Base-by-base conservation (phyloP, 2,113 vertebrate species). In the Pagrus major region DNA sequence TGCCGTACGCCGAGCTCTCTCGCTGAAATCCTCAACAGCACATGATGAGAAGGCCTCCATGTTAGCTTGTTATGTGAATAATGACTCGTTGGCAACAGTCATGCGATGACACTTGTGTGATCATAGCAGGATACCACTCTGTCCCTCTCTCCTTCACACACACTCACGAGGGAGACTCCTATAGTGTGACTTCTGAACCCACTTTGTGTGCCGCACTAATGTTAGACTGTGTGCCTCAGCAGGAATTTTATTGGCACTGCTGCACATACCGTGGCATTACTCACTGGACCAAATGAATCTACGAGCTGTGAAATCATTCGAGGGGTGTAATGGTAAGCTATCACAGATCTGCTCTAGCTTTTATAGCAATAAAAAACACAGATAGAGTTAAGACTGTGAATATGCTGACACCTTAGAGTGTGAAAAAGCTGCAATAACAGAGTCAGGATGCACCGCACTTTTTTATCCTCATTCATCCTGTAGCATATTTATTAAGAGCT, bases 291-390 rank as follows among this genome's bases (percentile, higher is more conserved):
- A 88, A 83, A 91, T 90, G 77, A 91, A 89, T 88, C 86, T 83
- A 74, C 76, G 86, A 81, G 84, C 87, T 91, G 91, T 91, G 88
- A 93, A 91, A 88, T 89, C 83, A 89, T 87, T 86, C 75, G 60
- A 72, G 61, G 79, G 69, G 65, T 58, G 86, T 77, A 85, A 87
- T 86, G 86, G 89, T 88, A 90, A 90, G 80, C 84, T 77, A 91
- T 88, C 83, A 56, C 74, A 54, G 76, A 80, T 86, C 73, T 65
- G 81, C 64, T 63, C 46, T 6, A 27, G 86, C 81, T 86, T 88
- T 76, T 63, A 74, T 56, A 18, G 77, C 83, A 51, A 86, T 89
- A 85, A 90, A 90, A 84, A 73, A 88, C 81, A n/a, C 74, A 41
- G 88, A 85, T 81, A 72, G 81, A 85, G 76, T 86, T 76, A 42